A percentile compares a stretch with the other conserved stretches of the same genome.
Evolutionary conservation across 2,797 vertebrate species (phyloP).

Genomic region (Poeciliopsis infans): DNA sequence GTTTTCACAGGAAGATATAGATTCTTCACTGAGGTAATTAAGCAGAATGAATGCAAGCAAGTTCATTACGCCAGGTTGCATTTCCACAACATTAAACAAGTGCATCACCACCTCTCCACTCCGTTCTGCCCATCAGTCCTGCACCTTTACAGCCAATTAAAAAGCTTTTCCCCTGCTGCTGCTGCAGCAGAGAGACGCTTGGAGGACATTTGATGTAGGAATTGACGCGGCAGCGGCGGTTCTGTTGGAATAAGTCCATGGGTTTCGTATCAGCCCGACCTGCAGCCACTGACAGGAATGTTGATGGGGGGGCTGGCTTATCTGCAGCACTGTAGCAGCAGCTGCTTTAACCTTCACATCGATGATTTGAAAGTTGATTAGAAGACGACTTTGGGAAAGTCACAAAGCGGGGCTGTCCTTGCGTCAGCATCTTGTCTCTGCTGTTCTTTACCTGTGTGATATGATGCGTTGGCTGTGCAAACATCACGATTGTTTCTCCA

Average conservation of each 20-base stretch:
- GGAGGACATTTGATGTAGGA: conserved; percentile 56
- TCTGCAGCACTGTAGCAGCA: conserved; percentile 53
- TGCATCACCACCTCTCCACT: neutral
- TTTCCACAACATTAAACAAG: conserved; percentile 12
- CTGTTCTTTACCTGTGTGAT: conserved; percentile 17
- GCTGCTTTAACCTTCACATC: conserved; percentile 63
- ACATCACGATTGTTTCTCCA: conserved; percentile 41
- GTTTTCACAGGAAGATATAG: neutral
- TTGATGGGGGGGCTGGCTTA: conserved; percentile 67
- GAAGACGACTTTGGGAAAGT: conserved; percentile 71
- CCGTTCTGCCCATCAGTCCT: neutral
- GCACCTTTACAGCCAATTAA: conserved; percentile 52
- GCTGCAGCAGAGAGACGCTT: conserved; percentile 41
- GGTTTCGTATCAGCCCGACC: conserved; percentile 54
- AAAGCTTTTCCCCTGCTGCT: conserved; percentile 33
- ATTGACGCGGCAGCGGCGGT: conserved; percentile 27
- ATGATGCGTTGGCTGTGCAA: conserved; percentile 34
- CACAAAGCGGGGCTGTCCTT: conserved; percentile 28
- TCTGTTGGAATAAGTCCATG: conserved; percentile 61
- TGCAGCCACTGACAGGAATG: conserved; percentile 65
- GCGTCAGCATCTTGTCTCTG: conserved; percentile 47
- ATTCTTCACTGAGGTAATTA: conserved; percentile 13
- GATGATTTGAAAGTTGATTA: conserved; percentile 71
- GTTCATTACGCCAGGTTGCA: conserved; percentile 7
- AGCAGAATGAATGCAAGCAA: conserved; percentile 14